Evolutionary conservation across 2,797 vertebrate genomes (phyloP), one percentile per base, ranked within the genome.

Genomic region (Ibycter americanus): DNA sequence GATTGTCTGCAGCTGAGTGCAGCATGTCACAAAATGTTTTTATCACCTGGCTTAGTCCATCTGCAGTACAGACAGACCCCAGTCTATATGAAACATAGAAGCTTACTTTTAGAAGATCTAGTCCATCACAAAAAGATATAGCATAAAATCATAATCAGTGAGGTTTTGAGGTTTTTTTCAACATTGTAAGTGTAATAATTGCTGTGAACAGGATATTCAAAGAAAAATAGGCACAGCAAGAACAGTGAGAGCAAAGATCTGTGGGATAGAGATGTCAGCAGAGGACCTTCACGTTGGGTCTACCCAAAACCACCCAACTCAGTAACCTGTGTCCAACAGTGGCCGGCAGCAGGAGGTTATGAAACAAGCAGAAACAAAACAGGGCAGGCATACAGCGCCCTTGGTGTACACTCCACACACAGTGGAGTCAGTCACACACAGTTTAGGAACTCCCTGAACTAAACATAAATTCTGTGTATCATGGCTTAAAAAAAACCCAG

Each of bases 401-500:
- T 79, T 63, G 36, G 7, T 15, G 42, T 34, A 18, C 1, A 2
- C 15, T 54, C 26, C 42, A 42, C 40, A 42, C 40, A 42, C 40
- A 42, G 40, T 42, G 40, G 40, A 42, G 13, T 42, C 31, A 55
- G 15, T 26, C 55, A n/a, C 1, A 0, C 8, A 46, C 4, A 34
- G 10, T 21, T 77, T 10, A 85, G 31, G 31, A 91, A 47, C 6
- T 70, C 70, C 3, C 2, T 36, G n/a, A 73, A 80, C 20, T 18
- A 74, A 54, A 74, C 9, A 14, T 14, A 32, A 29, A 44, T 78
- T 66, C 66, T 52, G 17, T 17, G 8, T 22, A 5, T 63, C 9
- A 4, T 0, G 0, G 36, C 12, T 63, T 82, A 5, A 4, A 44
- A 83, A 83, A 17, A 3, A 1, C 4, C 2, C 27, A 36, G 5